Conservation (phyloP, 2,888 invertebrate species). For the Blomia tropicalis region DNA sequence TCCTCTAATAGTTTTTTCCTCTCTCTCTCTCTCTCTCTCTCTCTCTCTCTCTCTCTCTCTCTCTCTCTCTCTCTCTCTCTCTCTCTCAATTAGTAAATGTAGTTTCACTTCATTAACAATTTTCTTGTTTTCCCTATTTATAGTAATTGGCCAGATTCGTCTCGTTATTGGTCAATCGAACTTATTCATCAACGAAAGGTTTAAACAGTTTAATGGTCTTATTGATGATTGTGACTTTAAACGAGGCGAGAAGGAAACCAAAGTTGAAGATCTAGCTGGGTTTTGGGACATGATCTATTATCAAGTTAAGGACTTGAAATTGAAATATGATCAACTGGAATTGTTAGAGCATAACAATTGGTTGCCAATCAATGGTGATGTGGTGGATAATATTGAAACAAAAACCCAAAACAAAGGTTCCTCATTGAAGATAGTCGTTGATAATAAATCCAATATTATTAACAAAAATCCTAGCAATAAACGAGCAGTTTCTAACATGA, state of each 20-base stretch:
- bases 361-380: too few relatives aligned
- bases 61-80: too few relatives aligned
- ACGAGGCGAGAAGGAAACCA: conserved; percentile 36
- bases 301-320: conserved; percentile 33
- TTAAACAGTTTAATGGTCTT: conserved; percentile 38
- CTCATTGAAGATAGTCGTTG: neutral
- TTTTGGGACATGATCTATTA: conserved; percentile 41
- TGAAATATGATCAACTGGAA: conserved; percentile 11
- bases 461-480: neutral
- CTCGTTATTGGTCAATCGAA: conserved; percentile 37
- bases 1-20: neutral
- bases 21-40: neutral
- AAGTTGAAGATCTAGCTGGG: conserved; percentile 37
- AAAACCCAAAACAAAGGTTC: neutral
- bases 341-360: conserved; percentile 10
- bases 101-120: too few relatives aligned
- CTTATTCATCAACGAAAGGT: conserved; percentile 38
- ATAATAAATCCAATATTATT: neutral
- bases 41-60: too few relatives aligned
- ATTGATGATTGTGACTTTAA: conserved; percentile 38
- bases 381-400: neutral
- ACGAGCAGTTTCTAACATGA: neutral
- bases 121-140: neutral
- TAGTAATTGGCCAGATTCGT: conserved; percentile 34
- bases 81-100: too few relatives aligned